phyloP scores from a whole-genome alignment of 2,888 invertebrate species.

The Scaptomyza reducta region DNA sequence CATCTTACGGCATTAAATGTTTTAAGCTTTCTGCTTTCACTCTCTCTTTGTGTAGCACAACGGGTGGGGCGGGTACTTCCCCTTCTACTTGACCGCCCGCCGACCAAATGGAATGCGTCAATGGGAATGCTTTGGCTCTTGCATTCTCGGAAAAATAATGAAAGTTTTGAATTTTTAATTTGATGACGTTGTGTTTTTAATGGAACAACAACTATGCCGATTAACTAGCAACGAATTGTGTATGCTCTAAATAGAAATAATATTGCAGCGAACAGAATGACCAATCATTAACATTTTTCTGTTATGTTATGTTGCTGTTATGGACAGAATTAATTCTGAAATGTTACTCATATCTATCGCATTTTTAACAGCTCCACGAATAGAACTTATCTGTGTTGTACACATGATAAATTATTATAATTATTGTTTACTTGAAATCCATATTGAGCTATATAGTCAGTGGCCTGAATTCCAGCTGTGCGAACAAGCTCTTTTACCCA shows the following conservation, averaged over 20 bases:
- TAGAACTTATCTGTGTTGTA: neutral
- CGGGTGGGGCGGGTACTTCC: neutral
- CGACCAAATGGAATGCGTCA: conserved; percentile 22
- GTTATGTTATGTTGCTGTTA: conserved; percentile 1
- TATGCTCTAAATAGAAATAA: too few relatives aligned
- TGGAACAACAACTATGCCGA: conserved; percentile 16
- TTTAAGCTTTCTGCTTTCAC: neutral
- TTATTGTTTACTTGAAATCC: conserved; percentile 11
- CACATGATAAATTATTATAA: neutral
- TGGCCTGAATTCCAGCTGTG: conserved; percentile 33
- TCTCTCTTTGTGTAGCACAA: neutral
- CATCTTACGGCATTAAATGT: conserved; percentile 9
- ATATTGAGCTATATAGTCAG: conserved; percentile 3
- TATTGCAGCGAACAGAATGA: neutral
- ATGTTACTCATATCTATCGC: conserved; percentile 1
- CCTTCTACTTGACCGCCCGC: neutral
- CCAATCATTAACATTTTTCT: neutral
- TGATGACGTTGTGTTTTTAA: conserved; percentile 66
- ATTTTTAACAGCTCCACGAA: neutral
- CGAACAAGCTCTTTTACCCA: conserved; percentile 3
- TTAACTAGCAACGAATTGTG: neutral
- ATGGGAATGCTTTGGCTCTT: conserved; percentile 44
- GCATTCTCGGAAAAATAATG: conserved; percentile 65
- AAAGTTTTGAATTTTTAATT: conserved; percentile 75
- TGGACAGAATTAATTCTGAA: neutral